phyloP scores from a whole-genome alignment of 2,888 invertebrate species.

The Athalia cordata region DNA sequence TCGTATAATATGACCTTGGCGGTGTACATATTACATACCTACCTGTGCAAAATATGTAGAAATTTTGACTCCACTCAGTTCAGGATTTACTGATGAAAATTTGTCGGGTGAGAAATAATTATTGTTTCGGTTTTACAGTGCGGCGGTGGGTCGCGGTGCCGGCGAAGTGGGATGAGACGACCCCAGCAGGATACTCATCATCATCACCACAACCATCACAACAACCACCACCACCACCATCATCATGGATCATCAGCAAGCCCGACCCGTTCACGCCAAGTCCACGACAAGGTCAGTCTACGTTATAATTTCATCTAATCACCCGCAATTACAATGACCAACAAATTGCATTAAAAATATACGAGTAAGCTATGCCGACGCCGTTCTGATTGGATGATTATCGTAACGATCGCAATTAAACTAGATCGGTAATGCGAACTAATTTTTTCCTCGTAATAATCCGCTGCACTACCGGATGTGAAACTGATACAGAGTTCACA shows the following conservation, averaged over 20 bases:
- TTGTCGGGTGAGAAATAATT: constrained; percentile 15
- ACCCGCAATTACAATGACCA: neutral
- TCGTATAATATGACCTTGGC: too few relatives aligned
- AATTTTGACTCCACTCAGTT: too few relatives aligned
- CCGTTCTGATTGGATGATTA: too few relatives aligned
- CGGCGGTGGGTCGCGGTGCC: constrained; percentile 73
- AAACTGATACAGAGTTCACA: neutral
- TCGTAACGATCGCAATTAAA: too few relatives aligned
- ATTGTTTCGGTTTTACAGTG: constrained; percentile 59
- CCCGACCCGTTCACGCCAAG: constrained; percentile 64
- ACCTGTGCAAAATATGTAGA: too few relatives aligned
- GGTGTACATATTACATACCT: too few relatives aligned
- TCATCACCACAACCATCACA: constrained; percentile 55
- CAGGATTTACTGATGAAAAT: neutral
- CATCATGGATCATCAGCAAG: constrained; percentile 64
- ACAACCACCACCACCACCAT: constrained; percentile 52
- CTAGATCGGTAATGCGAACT: too few relatives aligned
- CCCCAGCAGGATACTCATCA: constrained; percentile 70
- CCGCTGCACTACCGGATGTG: neutral
- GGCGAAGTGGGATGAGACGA: constrained; percentile 73
- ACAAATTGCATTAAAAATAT: neutral
- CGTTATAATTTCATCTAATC: neutral
- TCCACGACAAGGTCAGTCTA: constrained; percentile 64
- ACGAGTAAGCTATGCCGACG: neutral
- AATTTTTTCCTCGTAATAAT: neutral